phyloP scores from a whole-genome alignment of 2,113 vertebrate species.

The Empidonax alnorum region DNA sequence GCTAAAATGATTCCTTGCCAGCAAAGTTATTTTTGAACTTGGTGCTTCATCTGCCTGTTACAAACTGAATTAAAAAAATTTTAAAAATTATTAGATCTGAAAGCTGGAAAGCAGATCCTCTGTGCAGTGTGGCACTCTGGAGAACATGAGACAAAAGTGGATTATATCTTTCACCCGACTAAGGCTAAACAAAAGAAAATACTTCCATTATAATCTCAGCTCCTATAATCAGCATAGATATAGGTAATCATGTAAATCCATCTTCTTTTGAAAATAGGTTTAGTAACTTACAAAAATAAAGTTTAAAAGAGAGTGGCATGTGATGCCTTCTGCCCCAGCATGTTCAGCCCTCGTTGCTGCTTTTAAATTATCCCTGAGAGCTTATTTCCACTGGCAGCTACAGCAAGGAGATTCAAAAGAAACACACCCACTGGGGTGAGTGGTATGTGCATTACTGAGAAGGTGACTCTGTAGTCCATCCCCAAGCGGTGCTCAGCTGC shows the following conservation, averaged over 20 bases:
- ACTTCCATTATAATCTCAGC: not conserved
- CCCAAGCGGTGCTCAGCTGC: fast-evolving
- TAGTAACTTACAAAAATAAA: not conserved
- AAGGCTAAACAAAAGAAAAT: not conserved
- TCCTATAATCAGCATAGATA: not conserved
- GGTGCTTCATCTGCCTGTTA: not conserved
- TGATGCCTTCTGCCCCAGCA: not conserved
- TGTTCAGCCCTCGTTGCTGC: not conserved
- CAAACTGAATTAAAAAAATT: not conserved
- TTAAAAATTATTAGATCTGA: not conserved
- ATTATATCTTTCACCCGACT: not conserved
- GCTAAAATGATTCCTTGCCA: not conserved
- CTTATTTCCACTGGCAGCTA: not conserved
- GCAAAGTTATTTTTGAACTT: not conserved
- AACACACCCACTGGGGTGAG: not conserved
- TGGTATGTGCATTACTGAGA: not conserved
- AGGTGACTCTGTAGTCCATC: not conserved
- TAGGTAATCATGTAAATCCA: not conserved
- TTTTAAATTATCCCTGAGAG: not conserved
- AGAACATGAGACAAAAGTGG: not conserved
- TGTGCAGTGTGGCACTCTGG: no score
- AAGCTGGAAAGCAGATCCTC: not conserved
- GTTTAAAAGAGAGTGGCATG: not conserved
- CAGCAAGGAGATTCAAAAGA: not conserved
- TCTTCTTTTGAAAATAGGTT: not conserved